Percentiles rank a stretch among this genome's conserved stretches.
These are phyloP conservation scores for Carterocephalus palaemon DNA, from an alignment of 2,888 invertebrate species.

Conservation along the genomic window DNA sequence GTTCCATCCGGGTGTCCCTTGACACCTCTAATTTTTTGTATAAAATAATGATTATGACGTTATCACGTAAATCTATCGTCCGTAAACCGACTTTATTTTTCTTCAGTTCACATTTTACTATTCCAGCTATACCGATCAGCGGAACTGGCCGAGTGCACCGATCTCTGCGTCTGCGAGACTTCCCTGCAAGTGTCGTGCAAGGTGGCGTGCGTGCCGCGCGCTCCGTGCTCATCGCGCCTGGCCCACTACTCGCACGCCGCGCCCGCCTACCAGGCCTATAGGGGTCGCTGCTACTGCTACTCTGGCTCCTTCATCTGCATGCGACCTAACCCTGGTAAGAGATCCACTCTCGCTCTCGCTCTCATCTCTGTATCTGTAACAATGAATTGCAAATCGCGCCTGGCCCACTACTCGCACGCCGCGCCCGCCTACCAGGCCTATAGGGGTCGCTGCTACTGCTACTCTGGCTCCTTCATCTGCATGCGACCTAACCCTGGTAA, in stretches of 20 bases:
- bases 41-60: too few species aligned
- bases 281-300: slow-evolving; percentile 93
- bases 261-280: slow-evolving; percentile 92
- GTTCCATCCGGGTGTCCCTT: too few species aligned
- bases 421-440: slow-evolving; percentile 94
- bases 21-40: too few species aligned
- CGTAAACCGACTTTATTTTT: too few species aligned
- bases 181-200: slow-evolving; percentile 89
- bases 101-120: slow-evolving; percentile 34
- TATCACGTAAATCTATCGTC: too few species aligned
- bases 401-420: slow-evolving; percentile 93
- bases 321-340: slow-evolving; percentile 82
- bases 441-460: slow-evolving; percentile 92
- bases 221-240: slow-evolving; percentile 91
- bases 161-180: slow-evolving; percentile 91
- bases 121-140: slow-evolving; percentile 89
- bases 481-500: slow-evolving; percentile 86
- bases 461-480: slow-evolving; percentile 94
- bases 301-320: slow-evolving; percentile 95
- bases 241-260: slow-evolving; percentile 95
- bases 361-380: too few species aligned
- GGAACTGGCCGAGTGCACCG: slow-evolving; percentile 91
- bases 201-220: slow-evolving; percentile 91
- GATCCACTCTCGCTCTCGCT: neutral
- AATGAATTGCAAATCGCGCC: slow-evolving; percentile 92